Evolutionary conservation across 2,888 invertebrate genomes (phyloP), one percentile per base, ranked within the genome.

Genomic region (Sphaerophoria taeniata): DNA sequence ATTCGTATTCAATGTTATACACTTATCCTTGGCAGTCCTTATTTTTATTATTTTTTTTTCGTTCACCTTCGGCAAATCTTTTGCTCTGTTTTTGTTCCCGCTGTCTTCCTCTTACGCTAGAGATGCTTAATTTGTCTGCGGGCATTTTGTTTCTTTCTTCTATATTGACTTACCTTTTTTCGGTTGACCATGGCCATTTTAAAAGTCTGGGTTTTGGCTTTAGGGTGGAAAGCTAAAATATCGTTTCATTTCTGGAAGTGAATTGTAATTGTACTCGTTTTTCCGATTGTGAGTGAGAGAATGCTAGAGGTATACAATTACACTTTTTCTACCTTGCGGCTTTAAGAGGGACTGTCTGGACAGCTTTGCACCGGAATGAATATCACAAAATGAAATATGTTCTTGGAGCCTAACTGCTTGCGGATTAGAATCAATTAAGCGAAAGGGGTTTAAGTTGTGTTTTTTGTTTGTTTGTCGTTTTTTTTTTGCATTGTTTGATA

Each of bases 231-330:
- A 76, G 80, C 72, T 85, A 80, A 85, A 85, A 85, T 85, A 85
- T 85, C 80, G 80, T 80, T 85, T 85, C 75, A 76, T 80, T 85
- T 80, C 80, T 80, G 76, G 72, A 85, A 85, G 84, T 76, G 84
- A 85, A 80, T 80, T 76, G 84, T 76, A 80, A 85, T 85, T 80
- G 80, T 76, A 76, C 76, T 76, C 80, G 24, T 24, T 72, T 83
- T 83, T 83, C 60, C 70, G 82, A 63, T 78, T 74, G 78, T 74
- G 73, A 83, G 83, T 78, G 77, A 78, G 78, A 70, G 78, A 78
- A 83, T 83, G 83, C 78, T 78, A 7, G 73, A 65, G 83, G 83
- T 73, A 65, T 69, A 83, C 83, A 83, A 78, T 83, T 78, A 36
- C 61, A 51, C 58, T 61, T 77, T 69, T 78, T 74, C 51, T 70